These are phyloP conservation scores for Miichthys miiuy DNA, from an alignment of 2,797 vertebrate genomes.

Conservation along the genomic window DNA sequence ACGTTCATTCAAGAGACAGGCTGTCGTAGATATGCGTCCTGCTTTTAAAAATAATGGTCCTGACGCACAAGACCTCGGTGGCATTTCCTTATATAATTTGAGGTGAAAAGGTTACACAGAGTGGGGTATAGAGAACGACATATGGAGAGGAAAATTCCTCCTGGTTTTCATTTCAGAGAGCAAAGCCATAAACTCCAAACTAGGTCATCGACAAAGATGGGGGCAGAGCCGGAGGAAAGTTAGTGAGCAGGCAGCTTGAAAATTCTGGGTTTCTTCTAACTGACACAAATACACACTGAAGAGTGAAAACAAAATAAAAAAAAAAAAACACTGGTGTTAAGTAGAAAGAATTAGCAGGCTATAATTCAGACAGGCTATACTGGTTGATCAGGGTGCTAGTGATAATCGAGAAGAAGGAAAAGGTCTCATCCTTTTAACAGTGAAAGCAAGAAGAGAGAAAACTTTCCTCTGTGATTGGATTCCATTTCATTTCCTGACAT, in stretches of 20 bases:
- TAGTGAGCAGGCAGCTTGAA: slow-evolving; percentile 26
- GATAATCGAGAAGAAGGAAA: slow-evolving; percentile 1
- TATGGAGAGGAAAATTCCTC: slow-evolving; percentile 30
- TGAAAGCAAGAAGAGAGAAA: background rate
- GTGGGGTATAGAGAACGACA: background rate
- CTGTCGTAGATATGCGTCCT: background rate
- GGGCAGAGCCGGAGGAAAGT: slow-evolving; percentile 23
- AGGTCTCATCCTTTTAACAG: background rate
- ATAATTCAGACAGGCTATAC: background rate
- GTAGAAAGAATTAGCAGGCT: background rate
- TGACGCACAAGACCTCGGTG: background rate
- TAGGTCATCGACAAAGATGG: slow-evolving; percentile 46
- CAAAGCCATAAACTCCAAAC: slow-evolving; percentile 53
- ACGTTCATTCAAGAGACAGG: background rate
- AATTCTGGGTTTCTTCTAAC: slow-evolving; percentile 24
- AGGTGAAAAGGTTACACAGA: slow-evolving; percentile 16
- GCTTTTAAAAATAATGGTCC: background rate
- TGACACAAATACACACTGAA: slow-evolving; percentile 7
- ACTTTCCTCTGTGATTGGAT: background rate
- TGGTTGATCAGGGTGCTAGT: background rate
- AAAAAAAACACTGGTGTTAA: background rate
- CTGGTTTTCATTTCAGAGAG: slow-evolving; percentile 43
- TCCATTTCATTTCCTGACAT: background rate
- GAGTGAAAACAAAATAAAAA: background rate
- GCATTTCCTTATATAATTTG: slow-evolving; percentile 8